These are phyloP conservation scores for Trogon melanurus DNA, from an alignment of 2,113 vertebrate species.

Conservation along the genomic window DNA sequence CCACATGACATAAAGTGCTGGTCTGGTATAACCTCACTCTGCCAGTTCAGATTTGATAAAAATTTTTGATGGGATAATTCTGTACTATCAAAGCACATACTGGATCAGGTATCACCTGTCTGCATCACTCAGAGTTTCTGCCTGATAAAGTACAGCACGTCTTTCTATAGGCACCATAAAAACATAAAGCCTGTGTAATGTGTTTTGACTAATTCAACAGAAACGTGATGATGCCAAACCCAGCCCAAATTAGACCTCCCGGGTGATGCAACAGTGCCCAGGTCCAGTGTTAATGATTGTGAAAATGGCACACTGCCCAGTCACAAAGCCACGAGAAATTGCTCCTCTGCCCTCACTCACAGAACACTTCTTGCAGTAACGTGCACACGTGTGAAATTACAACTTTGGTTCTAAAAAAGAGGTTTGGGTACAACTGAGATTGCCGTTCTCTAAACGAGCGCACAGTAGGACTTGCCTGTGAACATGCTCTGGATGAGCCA, in stretches of 20 bases:
- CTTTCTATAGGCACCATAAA: neutral
- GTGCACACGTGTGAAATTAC: rapidly evolving
- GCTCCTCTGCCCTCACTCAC: neutral
- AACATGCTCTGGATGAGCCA: neutral
- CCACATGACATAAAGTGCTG: neutral
- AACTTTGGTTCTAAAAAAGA: neutral
- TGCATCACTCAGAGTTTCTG: neutral
- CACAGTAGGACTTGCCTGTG: neutral
- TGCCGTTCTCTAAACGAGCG: neutral
- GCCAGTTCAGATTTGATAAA: neutral
- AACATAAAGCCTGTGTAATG: neutral
- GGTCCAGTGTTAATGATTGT: neutral
- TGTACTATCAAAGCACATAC: neutral
- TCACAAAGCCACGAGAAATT: neutral
- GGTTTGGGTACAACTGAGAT: neutral
- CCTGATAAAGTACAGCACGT: neutral
- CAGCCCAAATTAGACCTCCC: neutral
- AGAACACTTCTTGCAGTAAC: neutral
- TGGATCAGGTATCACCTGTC: neutral
- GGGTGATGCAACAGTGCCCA: neutral
- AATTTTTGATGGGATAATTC: neutral
- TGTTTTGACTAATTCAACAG: neutral
- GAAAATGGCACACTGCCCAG: neutral
- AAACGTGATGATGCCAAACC: neutral
- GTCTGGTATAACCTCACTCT: neutral